Evolutionary conservation across 2,888 invertebrate species (phyloP), one percentile per base, ranked within the genome.

Genomic region (Leptinotarsa haldemani): DNA sequence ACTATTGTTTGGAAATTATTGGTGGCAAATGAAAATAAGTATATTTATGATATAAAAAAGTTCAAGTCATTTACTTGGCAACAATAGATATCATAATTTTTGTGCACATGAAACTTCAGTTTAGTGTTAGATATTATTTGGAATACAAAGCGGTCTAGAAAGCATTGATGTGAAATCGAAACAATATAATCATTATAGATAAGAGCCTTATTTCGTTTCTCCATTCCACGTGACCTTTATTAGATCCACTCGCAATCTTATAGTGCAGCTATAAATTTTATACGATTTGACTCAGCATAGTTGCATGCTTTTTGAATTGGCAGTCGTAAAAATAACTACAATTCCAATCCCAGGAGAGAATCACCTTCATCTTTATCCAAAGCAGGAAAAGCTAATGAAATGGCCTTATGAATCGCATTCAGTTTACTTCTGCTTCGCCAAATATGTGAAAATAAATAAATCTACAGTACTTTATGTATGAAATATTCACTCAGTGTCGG

Each of bases 301-400:
- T 76, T 76, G 81, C 79, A 75, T 78, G 78, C 79, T 80, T 81
- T 80, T 80, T 80, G 79, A 82, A 81, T 82, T 79, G 80, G 81
- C 73, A 74, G 68, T 75, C 77, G 79, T 82, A 81, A 82, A 73
- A 82, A 78, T 78, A 76, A 75, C 80, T 79, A 72, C 78, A 78
- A 74, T 77, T 82, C 80, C 77, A 74, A 80, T 76, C 72, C 70
- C 73, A 65, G 74, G 69, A 71, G 69, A 74, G 73, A 75, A 78
- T 77, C 74, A 77, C 73, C 76, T 77, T 74, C 66, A 73, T 56
- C 67, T 74, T 74, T 74, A 70, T 48, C 47, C 50, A 61, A 65
- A 65, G 63, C 65, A 65, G 71, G 61, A 69, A 76, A 76, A 65
- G 68, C 74, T 72, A 74, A 76, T 76, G 71, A 73, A 76, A 76